These are phyloP conservation scores for Mizuhopecten yessoensis DNA, from an alignment of 1,140 invertebrate species.

Conservation along the genomic window DNA sequence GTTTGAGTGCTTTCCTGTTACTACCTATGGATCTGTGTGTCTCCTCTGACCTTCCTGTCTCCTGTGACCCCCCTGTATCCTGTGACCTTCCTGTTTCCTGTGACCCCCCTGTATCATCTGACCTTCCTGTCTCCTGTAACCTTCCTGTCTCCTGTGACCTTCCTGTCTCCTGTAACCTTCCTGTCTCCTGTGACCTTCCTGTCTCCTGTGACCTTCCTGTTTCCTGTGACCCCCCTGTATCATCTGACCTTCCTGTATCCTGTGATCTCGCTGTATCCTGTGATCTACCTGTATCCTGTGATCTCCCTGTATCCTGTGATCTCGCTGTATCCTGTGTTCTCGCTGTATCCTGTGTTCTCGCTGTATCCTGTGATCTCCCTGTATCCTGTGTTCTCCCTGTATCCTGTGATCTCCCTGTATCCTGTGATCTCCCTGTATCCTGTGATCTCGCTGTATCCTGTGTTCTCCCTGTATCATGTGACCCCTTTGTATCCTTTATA, in stretches of 20 bases:
- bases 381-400: not conserved
- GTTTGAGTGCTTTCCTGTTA: conserved; percentile 42
- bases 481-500: not conserved
- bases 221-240: not conserved
- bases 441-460: not conserved
- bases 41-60: not conserved
- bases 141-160: not conserved
- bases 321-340: not conserved
- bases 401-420: not conserved
- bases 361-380: not conserved
- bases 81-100: not conserved
- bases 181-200: not conserved
- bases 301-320: not conserved
- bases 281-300: not conserved
- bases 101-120: not conserved
- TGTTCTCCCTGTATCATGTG: not conserved
- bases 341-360: not conserved
- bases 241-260: not conserved
- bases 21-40: not conserved
- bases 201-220: not conserved
- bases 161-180: not conserved
- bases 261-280: not conserved
- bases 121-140: not conserved
- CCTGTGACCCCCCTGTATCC: not conserved
- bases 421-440: not conserved